These are phyloP conservation scores for Actinernus sp. DNA, from an alignment of 92 coral and sea anemone species.

Conservation along the genomic window DNA sequence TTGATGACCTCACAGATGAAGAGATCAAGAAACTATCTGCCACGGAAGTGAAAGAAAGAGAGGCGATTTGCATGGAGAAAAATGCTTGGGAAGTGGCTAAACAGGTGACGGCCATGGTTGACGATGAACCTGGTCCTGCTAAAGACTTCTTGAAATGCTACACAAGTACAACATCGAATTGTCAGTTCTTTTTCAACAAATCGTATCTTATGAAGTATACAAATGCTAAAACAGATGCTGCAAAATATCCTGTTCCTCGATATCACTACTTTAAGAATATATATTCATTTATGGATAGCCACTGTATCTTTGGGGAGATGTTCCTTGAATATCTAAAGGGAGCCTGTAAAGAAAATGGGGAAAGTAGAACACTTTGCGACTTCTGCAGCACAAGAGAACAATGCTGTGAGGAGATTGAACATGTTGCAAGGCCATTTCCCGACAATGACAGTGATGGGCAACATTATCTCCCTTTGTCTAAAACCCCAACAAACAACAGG, in stretches of 20 bases:
- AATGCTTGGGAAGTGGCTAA: slow-evolving; percentile 62
- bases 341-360: slow-evolving; percentile 20
- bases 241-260: slow-evolving; percentile 45
- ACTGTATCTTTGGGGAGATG: slow-evolving; percentile 60
- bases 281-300: slow-evolving; percentile 24
- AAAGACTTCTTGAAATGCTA: slow-evolving; percentile 40
- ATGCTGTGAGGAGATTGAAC: slow-evolving; percentile 32
- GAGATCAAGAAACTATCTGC: slow-evolving; percentile 48
- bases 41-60: slow-evolving; percentile 49
- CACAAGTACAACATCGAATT: slow-evolving; percentile 13
- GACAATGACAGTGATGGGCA: slow-evolving; percentile 20
- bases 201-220: slow-evolving; percentile 52
- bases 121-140: slow-evolving; percentile 61
- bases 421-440: slow-evolving; percentile 47
- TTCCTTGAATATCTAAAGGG: slow-evolving; percentile 50
- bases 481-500: slow-evolving; percentile 32
- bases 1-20: slow-evolving; percentile 36
- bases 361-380: slow-evolving; percentile 22
- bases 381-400: slow-evolving; percentile 39
- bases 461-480: slow-evolving; percentile 44
- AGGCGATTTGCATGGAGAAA: slow-evolving; percentile 49
- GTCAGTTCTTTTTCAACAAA: slow-evolving; percentile 30
- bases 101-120: slow-evolving; percentile 32
- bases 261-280: slow-evolving; percentile 34
- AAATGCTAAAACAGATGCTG: slow-evolving; percentile 56